A percentile compares a stretch with the other conserved stretches of the same genome.
Evolutionary conservation across 2,797 vertebrate genomes (phyloP).

Genomic region (Acomys russatus): DNA sequence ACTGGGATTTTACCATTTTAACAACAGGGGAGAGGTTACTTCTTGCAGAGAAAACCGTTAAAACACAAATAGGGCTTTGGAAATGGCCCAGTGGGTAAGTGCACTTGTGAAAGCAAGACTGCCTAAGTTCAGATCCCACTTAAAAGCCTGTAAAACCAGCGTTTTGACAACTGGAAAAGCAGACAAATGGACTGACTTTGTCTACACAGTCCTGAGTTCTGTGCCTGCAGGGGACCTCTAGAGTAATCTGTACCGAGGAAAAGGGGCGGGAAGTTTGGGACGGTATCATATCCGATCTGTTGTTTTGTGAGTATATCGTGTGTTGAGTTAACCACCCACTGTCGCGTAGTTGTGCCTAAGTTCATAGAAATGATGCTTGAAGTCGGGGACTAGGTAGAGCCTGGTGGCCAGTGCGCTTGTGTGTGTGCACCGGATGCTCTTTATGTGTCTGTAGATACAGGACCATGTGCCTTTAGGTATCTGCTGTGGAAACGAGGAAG

Average conservation of each 20-base stretch:
- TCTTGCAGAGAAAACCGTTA: neutral
- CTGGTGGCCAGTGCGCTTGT: neutral
- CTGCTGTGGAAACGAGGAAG: constrained; percentile 9
- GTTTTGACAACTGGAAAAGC: neutral
- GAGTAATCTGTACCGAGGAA: neutral
- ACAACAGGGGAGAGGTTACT: neutral
- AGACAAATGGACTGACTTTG: neutral
- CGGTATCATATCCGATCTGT: neutral
- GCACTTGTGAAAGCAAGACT: neutral
- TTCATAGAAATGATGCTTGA: neutral
- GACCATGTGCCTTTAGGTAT: neutral
- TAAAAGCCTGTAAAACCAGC: neutral
- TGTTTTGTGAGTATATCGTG: neutral
- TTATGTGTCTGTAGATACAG: neutral
- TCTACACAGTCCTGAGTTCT: no score
- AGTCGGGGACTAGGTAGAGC: neutral
- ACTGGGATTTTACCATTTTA: no score
- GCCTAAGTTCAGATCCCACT: neutral
- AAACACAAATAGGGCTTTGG: neutral
- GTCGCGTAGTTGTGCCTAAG: neutral
- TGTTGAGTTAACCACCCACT: constrained; percentile 9
- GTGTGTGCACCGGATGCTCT: neutral
- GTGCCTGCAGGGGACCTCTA: neutral
- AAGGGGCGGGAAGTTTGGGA: neutral
- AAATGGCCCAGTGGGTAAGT: neutral